Evolutionary conservation across 2,888 invertebrate genomes (phyloP).

Genomic region (Plebejus anna): DNA sequence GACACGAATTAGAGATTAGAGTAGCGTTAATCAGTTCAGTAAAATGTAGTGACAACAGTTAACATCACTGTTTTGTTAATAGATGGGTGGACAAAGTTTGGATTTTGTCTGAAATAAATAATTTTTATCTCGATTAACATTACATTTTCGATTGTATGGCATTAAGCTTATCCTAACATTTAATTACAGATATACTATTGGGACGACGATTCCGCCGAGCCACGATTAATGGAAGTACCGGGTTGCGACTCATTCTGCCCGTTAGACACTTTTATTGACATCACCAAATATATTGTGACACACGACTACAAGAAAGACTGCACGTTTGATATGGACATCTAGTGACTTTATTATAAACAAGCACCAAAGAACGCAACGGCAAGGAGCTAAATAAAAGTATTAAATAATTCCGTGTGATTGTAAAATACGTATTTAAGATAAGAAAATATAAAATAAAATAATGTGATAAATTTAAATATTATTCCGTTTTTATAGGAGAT

Average conservation of each 20-base stretch:
- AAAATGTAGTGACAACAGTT: too few species aligned
- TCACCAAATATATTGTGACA: conserved; percentile 68
- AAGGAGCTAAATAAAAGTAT: background rate
- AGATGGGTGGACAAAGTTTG: too few species aligned
- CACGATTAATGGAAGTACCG: conserved; percentile 73
- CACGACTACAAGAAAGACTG: conserved; percentile 69
- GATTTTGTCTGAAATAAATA: too few species aligned
- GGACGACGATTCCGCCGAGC: conserved; percentile 74
- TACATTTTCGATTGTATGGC: too few species aligned
- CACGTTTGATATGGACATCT: conserved; percentile 51
- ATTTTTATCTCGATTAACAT: too few species aligned
- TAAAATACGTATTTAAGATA: background rate
- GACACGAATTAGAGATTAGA: too few species aligned
- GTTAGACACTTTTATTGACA: conserved; percentile 68
- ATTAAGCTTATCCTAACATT: background rate
- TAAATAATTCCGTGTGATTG: background rate
- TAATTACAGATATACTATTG: conserved; percentile 72
- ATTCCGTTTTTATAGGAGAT: conserved; percentile 33
- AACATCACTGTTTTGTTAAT: too few species aligned
- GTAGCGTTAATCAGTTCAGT: too few species aligned
- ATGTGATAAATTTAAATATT: background rate
- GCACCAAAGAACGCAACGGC: conserved; percentile 3
- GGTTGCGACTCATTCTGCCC: conserved; percentile 77
- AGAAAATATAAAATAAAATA: background rate
- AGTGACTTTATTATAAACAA: conserved; percentile 26